phyloP scores from a whole-genome alignment of 1,140 invertebrate genomes.

The Xylocopa sonorina region DNA sequence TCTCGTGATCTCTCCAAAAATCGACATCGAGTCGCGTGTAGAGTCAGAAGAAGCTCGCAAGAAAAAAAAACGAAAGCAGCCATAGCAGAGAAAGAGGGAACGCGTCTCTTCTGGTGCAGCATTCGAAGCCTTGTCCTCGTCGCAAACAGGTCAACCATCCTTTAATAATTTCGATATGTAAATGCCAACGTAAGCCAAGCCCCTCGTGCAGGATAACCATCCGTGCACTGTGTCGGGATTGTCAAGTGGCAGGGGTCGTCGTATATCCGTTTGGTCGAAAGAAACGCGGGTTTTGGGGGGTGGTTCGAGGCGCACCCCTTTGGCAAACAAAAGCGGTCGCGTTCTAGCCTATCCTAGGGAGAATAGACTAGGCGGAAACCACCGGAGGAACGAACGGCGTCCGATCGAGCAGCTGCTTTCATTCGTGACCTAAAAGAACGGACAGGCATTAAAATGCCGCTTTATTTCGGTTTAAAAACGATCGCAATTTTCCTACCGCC shows the following conservation, averaged over 20 bases:
- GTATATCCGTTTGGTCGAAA: background rate
- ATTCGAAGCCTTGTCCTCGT: background rate
- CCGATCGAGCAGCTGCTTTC: constrained; percentile 22
- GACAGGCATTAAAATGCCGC: constrained; percentile 3
- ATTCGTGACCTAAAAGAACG: constrained; percentile 29
- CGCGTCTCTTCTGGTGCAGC: background rate
- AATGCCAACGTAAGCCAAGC: background rate
- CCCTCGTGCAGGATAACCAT: background rate
- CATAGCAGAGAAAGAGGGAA: background rate
- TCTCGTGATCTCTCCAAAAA: no score
- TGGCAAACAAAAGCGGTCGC: constrained; percentile 7
- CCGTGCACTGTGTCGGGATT: no score
- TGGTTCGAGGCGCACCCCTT: constrained; percentile 8
- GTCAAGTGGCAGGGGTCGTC: no score
- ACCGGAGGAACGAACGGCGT: no score
- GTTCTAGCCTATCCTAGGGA: background rate
- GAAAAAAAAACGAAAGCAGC: background rate
- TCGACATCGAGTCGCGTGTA: no score
- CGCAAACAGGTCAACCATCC: constrained; percentile 11
- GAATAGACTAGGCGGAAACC: background rate
- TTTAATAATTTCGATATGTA: constrained; percentile 26
- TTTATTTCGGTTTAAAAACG: constrained; percentile 40
- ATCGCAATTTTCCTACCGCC: constrained; percentile 20
- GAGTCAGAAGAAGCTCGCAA: no score
- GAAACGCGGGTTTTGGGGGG: background rate